These are phyloP conservation scores for Metacarcinus magister DNA, from an alignment of 2,888 invertebrate species.

Conservation along the genomic window DNA sequence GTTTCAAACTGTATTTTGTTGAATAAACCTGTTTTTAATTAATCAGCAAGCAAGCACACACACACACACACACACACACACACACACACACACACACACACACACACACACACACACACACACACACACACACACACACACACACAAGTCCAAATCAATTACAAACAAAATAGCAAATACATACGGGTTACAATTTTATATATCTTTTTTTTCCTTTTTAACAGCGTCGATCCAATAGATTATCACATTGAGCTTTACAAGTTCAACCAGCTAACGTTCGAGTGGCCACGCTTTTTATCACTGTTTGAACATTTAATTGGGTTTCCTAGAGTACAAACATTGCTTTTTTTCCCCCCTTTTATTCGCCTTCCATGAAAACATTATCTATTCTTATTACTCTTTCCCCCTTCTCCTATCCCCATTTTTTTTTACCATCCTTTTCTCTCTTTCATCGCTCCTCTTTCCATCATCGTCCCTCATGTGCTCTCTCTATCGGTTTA, in stretches of 20 bases:
- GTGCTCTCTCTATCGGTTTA: neutral
- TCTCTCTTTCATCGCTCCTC: neutral
- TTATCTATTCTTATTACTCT: neutral
- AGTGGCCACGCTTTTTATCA: slow-evolving; percentile 11
- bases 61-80: slow-evolving; percentile 49
- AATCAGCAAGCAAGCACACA: neutral
- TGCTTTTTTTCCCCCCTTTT: neutral
- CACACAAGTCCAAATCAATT: neutral
- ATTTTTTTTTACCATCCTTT: neutral
- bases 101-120: slow-evolving; percentile 58
- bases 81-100: slow-evolving; percentile 47
- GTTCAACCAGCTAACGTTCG: slow-evolving; percentile 8
- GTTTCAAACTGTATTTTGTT: neutral
- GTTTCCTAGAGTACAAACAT: neutral
- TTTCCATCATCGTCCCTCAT: neutral
- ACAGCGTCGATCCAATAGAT: neutral
- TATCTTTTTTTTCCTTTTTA: neutral
- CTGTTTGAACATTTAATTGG: slow-evolving; percentile 35
- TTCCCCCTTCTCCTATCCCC: neutral
- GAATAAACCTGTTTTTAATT: neutral
- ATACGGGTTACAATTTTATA: neutral
- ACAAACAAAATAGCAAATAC: neutral
- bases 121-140: slow-evolving; percentile 54
- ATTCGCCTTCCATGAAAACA: neutral
- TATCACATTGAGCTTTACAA: slow-evolving; percentile 4